Evolutionary conservation across 1,140 invertebrate species (phyloP).

Genomic region (Pogonus chalceus): DNA sequence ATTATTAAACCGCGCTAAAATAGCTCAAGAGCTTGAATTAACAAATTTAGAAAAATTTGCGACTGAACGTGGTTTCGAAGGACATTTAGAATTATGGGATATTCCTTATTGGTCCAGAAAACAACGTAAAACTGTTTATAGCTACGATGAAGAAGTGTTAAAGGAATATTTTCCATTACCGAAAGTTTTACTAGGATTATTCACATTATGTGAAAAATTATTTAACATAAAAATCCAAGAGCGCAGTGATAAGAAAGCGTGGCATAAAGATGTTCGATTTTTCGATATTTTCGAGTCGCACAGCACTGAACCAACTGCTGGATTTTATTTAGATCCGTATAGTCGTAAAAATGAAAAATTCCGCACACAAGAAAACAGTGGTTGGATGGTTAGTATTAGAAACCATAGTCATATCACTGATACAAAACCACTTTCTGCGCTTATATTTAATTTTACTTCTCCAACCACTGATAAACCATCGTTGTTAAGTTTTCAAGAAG

Average conservation of each 20-base stretch:
- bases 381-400: constrained; percentile 58
- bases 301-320: constrained; percentile 52
- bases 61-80: constrained; percentile 56
- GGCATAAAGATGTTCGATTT: constrained; percentile 79
- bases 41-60: constrained; percentile 65
- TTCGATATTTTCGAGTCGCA: constrained; percentile 72
- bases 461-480: constrained; percentile 51
- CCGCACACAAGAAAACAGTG: constrained; percentile 45
- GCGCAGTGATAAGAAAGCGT: constrained; percentile 50
- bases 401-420: constrained; percentile 50
- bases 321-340: constrained; percentile 79
- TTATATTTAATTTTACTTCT: constrained; percentile 74
- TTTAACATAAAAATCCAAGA: constrained; percentile 79
- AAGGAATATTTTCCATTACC: constrained; percentile 76
- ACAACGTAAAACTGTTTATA: constrained; percentile 50
- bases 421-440: constrained; percentile 59
- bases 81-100: constrained; percentile 69
- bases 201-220: constrained; percentile 60
- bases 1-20: constrained; percentile 53
- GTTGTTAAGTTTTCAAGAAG: constrained; percentile 64
- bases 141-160: constrained; percentile 59
- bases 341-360: constrained; percentile 52
- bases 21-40: constrained; percentile 68
- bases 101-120: constrained; percentile 76
- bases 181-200: constrained; percentile 64